Evolutionary conservation across 2,797 vertebrate species (phyloP).

Genomic region (Neosalanx taihuensis): DNA sequence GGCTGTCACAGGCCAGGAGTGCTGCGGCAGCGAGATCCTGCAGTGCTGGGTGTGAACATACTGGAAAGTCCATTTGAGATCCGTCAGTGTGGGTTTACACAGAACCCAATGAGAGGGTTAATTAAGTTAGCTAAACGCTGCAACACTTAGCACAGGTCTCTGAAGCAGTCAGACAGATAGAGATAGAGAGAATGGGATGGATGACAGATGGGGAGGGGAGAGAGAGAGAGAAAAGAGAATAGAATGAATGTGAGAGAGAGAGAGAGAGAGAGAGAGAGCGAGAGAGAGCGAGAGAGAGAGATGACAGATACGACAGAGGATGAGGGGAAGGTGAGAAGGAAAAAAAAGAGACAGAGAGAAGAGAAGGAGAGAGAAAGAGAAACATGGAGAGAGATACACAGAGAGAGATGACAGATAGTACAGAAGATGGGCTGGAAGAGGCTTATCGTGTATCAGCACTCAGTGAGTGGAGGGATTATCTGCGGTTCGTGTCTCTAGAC

Average conservation of each 20-base stretch:
- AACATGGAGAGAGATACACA: no score
- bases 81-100: background rate
- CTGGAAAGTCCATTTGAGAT: background rate
- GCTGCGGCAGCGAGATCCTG: background rate
- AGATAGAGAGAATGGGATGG: slow-evolving; percentile 33
- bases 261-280: background rate
- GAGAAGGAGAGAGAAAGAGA: background rate
- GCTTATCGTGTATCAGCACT: slow-evolving; percentile 61
- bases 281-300: background rate
- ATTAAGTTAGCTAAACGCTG: slow-evolving; percentile 13
- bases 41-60: background rate
- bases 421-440: slow-evolving; percentile 41
- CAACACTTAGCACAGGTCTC: slow-evolving; percentile 45
- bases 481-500: slow-evolving; percentile 59
- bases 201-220: slow-evolving; percentile 7
- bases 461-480: slow-evolving; percentile 58
- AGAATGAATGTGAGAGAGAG: background rate
- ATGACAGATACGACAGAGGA: no score
- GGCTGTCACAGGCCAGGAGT: background rate
- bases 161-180: slow-evolving; percentile 38
- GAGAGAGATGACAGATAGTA: slow-evolving; percentile 11
- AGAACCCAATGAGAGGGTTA: background rate
- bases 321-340: no score
- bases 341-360: background rate
- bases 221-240: background rate